Percentiles rank a stretch among this genome's conserved stretches.
Conservation (phyloP, 2,113 vertebrate species). For the Anguilla japonica region DNA sequence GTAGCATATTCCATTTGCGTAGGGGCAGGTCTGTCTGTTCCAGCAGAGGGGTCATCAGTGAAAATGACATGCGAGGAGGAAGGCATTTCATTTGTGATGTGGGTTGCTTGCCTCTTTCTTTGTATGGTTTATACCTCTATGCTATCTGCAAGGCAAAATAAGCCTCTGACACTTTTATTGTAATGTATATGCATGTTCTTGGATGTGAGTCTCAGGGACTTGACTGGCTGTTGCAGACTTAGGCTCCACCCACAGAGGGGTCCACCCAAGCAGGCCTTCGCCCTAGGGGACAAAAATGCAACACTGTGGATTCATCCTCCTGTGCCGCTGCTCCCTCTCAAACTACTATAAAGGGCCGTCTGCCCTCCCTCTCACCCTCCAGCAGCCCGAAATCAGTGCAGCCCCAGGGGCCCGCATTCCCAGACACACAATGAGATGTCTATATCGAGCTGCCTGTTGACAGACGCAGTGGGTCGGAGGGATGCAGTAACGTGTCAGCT, state of each 20-base stretch:
- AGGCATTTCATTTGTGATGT: too few relatives aligned
- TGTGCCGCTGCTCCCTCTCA: not conserved
- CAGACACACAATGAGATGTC: constrained; percentile 17
- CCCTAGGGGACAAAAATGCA: too few relatives aligned
- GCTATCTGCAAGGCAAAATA: too few relatives aligned
- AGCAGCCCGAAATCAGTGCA: constrained; percentile 14
- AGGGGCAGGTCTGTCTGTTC: too few relatives aligned
- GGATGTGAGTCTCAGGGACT: not conserved
- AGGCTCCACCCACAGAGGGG: not conserved
- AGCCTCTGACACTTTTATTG: too few relatives aligned
- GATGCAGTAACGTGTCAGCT: constrained; percentile 1
- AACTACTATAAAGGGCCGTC: not conserved
- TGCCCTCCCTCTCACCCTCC: not conserved
- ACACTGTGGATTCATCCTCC: not conserved
- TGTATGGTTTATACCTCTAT: too few relatives aligned
- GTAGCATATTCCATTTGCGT: too few relatives aligned
- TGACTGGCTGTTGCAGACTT: not conserved
- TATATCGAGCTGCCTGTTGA: constrained; percentile 14
- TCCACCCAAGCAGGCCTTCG: not conserved
- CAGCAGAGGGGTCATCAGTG: too few relatives aligned
- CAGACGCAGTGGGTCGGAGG: not conserved
- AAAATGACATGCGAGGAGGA: too few relatives aligned
- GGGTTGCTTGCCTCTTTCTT: too few relatives aligned
- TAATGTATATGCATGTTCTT: too few relatives aligned
- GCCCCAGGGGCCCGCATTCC: constrained; percentile 9